Base-by-base conservation (phyloP, 2,113 vertebrate species). In the Carassius gibelio region DNA sequence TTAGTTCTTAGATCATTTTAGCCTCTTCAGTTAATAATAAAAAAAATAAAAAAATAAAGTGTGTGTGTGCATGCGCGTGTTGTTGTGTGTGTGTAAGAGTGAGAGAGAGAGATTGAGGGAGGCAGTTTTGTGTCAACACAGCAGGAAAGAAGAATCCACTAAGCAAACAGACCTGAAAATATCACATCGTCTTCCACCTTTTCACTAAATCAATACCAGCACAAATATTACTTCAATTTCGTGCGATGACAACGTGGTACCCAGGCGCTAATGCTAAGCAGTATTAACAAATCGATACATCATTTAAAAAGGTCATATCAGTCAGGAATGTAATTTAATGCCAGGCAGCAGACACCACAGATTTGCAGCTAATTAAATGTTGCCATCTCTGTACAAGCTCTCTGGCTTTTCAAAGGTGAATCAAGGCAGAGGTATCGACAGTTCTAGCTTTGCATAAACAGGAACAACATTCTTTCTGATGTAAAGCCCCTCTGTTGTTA, bases 251-350 rank as follows among this genome's bases (percentile, higher is more conserved):
- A 79, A 11, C 61, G 13, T 19, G 71, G 17, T 57, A 21, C 8
- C 59, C 57, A 59, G 84, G 75, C 36, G 69, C 82, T 76, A 78
- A 84, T 78, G 83, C 82, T 78, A 68, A 87, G 89, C 59, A 34
- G 36, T 68, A 87, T 88, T 88, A 88, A 87, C 87, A 85, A 90
- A 90, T 88, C 87, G 76, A 88, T 90, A 87, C 71, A 85, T 87
- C 81, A 84, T 84, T 90, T 88, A 88, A 88, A 86, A 86, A 89
- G 89, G 89, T 88, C 89, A 90, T 52, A 69, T 81, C 77, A 69
- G 75, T 84, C 81, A 81, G 76, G 68, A 42, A 74, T 68, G 75
- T 87, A 64, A 84, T 85, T 78, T 87, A 88, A 78, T 81, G 81
- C 77, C 34, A 74, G 48, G 13, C 50, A 69, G 84, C 45, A 85